Percentiles rank a stretch among this genome's conserved stretches.
These are phyloP conservation scores for Lepidocyrtinus sp. DNA, from an alignment of 2,888 invertebrate genomes.

Conservation along the genomic window DNA sequence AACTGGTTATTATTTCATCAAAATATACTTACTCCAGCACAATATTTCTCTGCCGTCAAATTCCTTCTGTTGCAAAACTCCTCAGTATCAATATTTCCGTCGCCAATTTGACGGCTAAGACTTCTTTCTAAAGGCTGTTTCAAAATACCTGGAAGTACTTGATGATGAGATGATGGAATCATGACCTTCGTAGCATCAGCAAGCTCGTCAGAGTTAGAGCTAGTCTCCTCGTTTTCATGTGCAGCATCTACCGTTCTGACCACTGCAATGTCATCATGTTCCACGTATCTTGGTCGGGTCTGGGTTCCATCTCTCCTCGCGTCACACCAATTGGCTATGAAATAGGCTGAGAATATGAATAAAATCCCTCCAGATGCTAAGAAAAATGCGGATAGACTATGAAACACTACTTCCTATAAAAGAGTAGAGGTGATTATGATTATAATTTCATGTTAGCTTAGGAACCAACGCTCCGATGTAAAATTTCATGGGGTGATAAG, in stretches of 20 bases:
- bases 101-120: not conserved
- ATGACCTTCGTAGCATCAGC: no score
- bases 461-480: not conserved
- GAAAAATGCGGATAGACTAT: not conserved
- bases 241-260: not conserved
- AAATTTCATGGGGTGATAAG: not conserved
- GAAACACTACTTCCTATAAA: conserved; percentile 26
- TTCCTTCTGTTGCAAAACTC: conserved; percentile 16
- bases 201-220: not conserved
- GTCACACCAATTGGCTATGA: conserved; percentile 31
- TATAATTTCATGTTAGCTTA: no score
- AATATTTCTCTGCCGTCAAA: conserved; percentile 37
- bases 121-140: not conserved
- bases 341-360: conserved; percentile 30
- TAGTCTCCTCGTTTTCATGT: not conserved
- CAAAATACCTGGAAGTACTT: no score
- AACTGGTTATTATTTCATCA: no score
- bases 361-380: conserved; percentile 12
- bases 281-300: not conserved
- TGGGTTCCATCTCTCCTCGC: not conserved
- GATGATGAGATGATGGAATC: no score
- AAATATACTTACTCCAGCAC: conserved; percentile 30
- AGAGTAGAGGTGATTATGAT: no score
- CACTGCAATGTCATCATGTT: conserved; percentile 6
- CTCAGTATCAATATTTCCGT: not conserved